Conservation (phyloP, 2,888 invertebrate species). For the Epinotia brunnichana region DNA sequence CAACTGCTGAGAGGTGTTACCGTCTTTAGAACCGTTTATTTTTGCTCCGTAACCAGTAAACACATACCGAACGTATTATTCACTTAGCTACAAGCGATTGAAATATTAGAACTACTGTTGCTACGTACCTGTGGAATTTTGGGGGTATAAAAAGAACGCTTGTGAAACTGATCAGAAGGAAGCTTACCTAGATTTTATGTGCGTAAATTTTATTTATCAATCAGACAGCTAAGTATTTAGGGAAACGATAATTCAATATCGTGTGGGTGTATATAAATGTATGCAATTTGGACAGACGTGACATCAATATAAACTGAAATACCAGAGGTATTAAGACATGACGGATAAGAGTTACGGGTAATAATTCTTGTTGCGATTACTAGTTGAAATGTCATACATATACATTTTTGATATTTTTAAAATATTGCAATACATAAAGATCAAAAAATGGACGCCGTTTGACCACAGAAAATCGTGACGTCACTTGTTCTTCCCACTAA, state of each 20-base stretch:
- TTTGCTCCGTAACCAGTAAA: conserved; percentile 62
- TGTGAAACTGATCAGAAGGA: neutral
- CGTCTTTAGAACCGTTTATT: conserved; percentile 74
- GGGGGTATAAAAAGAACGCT: conserved; percentile 20
- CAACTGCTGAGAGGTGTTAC: conserved; percentile 71
- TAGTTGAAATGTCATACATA: too few species aligned
- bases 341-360: conserved; percentile 3
- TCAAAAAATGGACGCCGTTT: too few species aligned
- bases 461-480: too few species aligned
- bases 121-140: conserved; percentile 34
- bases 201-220: too few species aligned
- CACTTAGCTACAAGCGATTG: conserved; percentile 47
- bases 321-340: neutral
- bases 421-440: too few species aligned
- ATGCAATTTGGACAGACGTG: neutral
- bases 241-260: neutral
- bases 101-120: conserved; percentile 23
- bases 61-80: conserved; percentile 61
- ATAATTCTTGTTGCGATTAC: neutral
- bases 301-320: conserved; percentile 12
- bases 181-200: too few species aligned
- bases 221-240: neutral
- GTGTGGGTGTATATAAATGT: too few species aligned
- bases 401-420: too few species aligned
- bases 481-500: too few species aligned